Evolutionary conservation across 2,113 vertebrate species (phyloP).

Genomic region (Petaurus breviceps): DNA sequence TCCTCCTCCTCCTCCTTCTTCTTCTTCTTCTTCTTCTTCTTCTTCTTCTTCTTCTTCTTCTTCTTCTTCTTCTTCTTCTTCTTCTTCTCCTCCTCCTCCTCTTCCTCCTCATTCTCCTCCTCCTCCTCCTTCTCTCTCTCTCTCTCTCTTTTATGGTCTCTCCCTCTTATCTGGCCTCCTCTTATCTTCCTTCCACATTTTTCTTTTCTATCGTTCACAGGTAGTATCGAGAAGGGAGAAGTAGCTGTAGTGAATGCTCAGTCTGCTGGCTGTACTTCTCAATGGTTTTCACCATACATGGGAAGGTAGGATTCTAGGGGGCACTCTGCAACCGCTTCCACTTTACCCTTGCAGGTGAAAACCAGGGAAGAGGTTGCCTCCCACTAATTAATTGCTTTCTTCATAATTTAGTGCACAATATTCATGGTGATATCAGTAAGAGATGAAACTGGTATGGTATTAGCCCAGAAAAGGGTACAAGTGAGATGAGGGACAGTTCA

Average conservation of each 20-base stretch:
- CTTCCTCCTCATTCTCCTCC: no score
- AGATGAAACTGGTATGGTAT: fast-evolving
- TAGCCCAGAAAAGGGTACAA: not conserved
- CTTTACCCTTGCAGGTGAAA: not conserved
- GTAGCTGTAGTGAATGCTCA: not conserved
- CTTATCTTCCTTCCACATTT: not conserved
- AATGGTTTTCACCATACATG: not conserved
- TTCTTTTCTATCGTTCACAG: not conserved
- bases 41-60: no score
- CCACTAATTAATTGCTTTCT: fast-evolving
- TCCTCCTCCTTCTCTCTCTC: not conserved
- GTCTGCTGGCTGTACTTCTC: slow-evolving; percentile 25
- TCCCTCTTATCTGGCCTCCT: not conserved
- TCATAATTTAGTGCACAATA: not conserved
- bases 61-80: not conserved
- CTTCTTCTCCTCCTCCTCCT: no score
- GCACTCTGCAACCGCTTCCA: not conserved
- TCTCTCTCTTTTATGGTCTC: not conserved
- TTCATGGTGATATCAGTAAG: not conserved
- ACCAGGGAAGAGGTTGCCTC: not conserved
- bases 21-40: no score
- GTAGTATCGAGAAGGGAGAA: not conserved
- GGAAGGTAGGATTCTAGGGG: not conserved
- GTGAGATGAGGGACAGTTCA: not conserved
- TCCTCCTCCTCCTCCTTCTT: not conserved